A percentile compares a stretch with the other conserved stretches of the same genome.
Evolutionary conservation across 2,113 vertebrate genomes (phyloP).

Genomic region (Taxidea taxus): DNA sequence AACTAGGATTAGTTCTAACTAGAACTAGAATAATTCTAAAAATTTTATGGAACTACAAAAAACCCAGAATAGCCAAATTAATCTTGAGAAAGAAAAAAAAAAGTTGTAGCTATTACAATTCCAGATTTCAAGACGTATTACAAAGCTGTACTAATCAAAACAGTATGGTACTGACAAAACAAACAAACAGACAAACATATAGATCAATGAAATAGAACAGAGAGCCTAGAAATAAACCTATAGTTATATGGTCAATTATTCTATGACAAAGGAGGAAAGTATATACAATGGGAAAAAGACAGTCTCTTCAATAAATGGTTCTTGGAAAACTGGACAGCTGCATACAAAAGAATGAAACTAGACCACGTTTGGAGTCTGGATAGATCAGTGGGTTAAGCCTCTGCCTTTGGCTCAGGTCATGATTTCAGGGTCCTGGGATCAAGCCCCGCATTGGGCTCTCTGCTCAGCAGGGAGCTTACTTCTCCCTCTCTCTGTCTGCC

Average conservation of each 20-base stretch:
- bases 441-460: no score
- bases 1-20: no score
- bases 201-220: not conserved
- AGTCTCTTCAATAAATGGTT: not conserved
- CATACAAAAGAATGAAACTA: not conserved
- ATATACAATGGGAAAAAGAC: not conserved
- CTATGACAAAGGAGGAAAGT: not conserved
- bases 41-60: not conserved
- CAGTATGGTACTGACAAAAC: not conserved
- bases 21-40: not conserved
- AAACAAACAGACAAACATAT: not conserved
- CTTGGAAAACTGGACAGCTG: not conserved
- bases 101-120: not conserved
- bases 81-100: not conserved
- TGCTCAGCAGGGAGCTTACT: no score
- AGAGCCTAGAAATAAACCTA: not conserved
- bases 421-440: no score
- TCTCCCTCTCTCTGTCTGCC: no score
- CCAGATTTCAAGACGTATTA: not conserved
- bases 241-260: not conserved
- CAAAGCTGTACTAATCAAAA: not conserved
- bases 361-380: no score
- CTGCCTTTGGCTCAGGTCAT: no score
- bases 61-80: not conserved
- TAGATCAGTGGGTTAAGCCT: no score